Evolutionary conservation across 2,113 vertebrate species (phyloP), one percentile per base, ranked within the genome.

Genomic region (Apus apus): DNA sequence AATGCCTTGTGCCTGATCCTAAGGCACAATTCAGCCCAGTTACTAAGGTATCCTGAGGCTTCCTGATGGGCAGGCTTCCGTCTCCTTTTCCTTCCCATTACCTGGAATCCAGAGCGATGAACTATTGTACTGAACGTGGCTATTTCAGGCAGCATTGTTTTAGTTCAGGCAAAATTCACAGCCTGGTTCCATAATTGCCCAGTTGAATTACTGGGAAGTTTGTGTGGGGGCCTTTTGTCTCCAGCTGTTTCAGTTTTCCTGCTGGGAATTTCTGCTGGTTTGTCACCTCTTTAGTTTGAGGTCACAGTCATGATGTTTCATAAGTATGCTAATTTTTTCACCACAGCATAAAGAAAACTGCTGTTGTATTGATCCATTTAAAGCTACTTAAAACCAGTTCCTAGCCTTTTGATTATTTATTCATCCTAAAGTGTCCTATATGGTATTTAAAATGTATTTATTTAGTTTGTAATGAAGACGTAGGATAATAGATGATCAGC

Each of bases 61-160:
- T 94, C 90, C 92, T 89, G 79, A 73, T 86, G 73, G 34, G 73
- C 67, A 86, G 75, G 65, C 83, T 72, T 25, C 38, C 3, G 0
- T 40, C 85, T 89, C 53, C 83, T 77, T 90, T 97, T 94, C 93
- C 93, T 95, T 94, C 94, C 92, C 86, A 27, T 75, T 92, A 96
- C 94, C 95, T 97, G 93, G 73, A 92, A 84, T 54, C 68, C 80
- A 95, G 85, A 94, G 93, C 75, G 84, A 86, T 61, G 8, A 75
- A 18, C 92, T 70, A 92, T 96, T 96, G 95, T 96, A 51, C 58
- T 79, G 15, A 81, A 22, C 8, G 1, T 5, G 4, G 76, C 84
- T 96, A 95, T 93, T 93, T 94, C 95, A 87, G 80, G 96, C 90
- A 60, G 86, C 88, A 94, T 94, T 96, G 93, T 92, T 95, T 89